Conservation (phyloP, 2,888 invertebrate species). For the Flexamia atlantica region DNA sequence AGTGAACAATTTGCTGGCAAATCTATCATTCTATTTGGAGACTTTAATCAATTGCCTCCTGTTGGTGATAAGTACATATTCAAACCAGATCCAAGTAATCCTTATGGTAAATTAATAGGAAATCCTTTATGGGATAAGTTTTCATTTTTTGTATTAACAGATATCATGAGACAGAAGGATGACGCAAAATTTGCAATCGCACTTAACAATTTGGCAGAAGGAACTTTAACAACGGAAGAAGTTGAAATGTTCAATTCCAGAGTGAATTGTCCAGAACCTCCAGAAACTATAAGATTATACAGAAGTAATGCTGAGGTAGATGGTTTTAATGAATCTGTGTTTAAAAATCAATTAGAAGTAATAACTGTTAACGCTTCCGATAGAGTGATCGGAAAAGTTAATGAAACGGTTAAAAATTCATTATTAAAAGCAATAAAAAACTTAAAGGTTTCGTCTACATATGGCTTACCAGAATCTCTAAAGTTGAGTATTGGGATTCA, state of each 20-base stretch:
- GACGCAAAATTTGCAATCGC: slow-evolving; percentile 65
- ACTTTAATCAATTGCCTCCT: slow-evolving; percentile 68
- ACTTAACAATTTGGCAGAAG: slow-evolving; percentile 61
- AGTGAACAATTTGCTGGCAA: slow-evolving; percentile 62
- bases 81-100: slow-evolving; percentile 42
- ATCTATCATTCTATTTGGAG: slow-evolving; percentile 66
- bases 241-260: slow-evolving; percentile 7
- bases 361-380: neutral
- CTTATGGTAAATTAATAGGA: slow-evolving; percentile 21
- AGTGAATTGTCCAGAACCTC: slow-evolving; percentile 77
- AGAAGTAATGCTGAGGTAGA: slow-evolving; percentile 30
- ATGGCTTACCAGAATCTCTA: neutral
- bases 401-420: neutral
- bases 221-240: slow-evolving; percentile 40
- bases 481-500: neutral
- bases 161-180: slow-evolving; percentile 68
- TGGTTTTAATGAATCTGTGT: neutral
- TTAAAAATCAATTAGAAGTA: neutral
- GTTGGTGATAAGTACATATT: slow-evolving; percentile 63
- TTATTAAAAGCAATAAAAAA: neutral
- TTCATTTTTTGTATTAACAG: slow-evolving; percentile 63
- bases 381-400: neutral
- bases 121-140: slow-evolving; percentile 65
- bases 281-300: neutral
- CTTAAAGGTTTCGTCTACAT: neutral